phyloP scores from a whole-genome alignment of 2,888 invertebrate genomes.

The Drosophila recens region DNA sequence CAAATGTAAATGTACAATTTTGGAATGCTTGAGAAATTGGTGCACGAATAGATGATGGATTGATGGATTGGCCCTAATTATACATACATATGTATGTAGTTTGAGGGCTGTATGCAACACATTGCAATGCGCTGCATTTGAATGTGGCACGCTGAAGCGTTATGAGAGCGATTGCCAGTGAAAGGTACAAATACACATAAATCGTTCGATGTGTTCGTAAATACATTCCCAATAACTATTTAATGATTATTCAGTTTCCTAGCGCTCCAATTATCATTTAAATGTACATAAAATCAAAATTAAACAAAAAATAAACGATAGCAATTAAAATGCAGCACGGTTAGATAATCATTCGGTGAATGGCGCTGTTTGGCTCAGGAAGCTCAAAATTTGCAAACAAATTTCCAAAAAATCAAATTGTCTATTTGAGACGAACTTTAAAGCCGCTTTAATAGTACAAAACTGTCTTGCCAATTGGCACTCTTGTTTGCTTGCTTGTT shows the following conservation, averaged over 20 bases:
- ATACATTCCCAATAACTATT: conserved; percentile 23
- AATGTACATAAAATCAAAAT: conserved; percentile 33
- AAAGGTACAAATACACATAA: conserved; percentile 32
- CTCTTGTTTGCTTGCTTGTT: conserved; percentile 8
- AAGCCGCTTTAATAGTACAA: conserved; percentile 21
- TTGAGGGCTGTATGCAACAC: conserved; percentile 31
- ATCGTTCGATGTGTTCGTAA: conserved; percentile 8
- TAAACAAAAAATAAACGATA: conserved; percentile 24
- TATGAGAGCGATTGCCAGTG: conserved; percentile 27
- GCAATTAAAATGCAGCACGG: conserved; percentile 54
- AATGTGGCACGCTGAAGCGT: conserved; percentile 1
- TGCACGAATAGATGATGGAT: conserved; percentile 11
- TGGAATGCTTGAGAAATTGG: conserved; percentile 45
- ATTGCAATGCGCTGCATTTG: conserved; percentile 33
- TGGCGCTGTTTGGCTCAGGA: conserved; percentile 47
- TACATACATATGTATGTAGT: neutral
- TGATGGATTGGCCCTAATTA: conserved; percentile 53
- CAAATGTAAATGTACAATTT: conserved; percentile 40
- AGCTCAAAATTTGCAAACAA: conserved; percentile 34
- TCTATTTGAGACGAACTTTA: conserved; percentile 35
- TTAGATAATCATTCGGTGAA: conserved; percentile 62
- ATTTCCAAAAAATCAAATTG: conserved; percentile 34
- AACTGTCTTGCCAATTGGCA: conserved; percentile 25
- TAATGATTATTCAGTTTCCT: conserved; percentile 32
- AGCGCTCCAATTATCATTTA: conserved; percentile 46